Base-by-base conservation (phyloP, 2,888 invertebrate genomes). In the Tortricodes alternella region DNA sequence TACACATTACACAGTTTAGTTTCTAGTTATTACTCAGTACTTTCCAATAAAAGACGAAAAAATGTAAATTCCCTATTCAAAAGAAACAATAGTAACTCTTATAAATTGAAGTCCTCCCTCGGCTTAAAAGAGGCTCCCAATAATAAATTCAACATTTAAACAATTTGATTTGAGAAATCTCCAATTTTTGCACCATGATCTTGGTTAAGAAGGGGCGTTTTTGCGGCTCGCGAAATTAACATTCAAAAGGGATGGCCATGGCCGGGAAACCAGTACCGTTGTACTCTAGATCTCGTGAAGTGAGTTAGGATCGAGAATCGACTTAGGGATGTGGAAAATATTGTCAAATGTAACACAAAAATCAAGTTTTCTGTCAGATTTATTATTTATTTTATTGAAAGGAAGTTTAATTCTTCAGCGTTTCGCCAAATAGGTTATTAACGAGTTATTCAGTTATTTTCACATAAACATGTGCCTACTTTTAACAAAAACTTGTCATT, bases 131-230 rank as follows among this genome's bases (percentile, higher is more conserved):
- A 39, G 39, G 37, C n/a, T 37, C 15, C 21, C 37, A 18, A 11
- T 24, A 24, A 51, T 50, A 57, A 51, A 51, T 46, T 39, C 15
- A 46, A 51, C 46, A 53, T 43, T 44, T 49, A 48, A 58, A 46
- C 52, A 49, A 49, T 46, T 59, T 55, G 41, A 50, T 53, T 49
- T 11, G 21, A 50, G 44, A 41, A 53, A 53, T 55, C 46, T 49
- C 16, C 46, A 29, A 53, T 48, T 55, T 53, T 59, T 46, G 35
- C 44, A 29, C 29, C 37, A 43, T 29, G 39, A 16, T 44, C 44
- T 18, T 15, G 38, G 43, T 15, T 11, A 35, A 23, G 39, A 5
- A 50, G 46, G 24, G 50, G 55, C 29, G 55, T 37, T 39, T 34
- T 39, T 27, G 46, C 23, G 46, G 50, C 39, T 15, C 43, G 1